Percentiles rank a stretch among this genome's conserved stretches.
Evolutionary conservation across 2,888 invertebrate species (phyloP).

Genomic region (Sphecodes monilicornis): DNA sequence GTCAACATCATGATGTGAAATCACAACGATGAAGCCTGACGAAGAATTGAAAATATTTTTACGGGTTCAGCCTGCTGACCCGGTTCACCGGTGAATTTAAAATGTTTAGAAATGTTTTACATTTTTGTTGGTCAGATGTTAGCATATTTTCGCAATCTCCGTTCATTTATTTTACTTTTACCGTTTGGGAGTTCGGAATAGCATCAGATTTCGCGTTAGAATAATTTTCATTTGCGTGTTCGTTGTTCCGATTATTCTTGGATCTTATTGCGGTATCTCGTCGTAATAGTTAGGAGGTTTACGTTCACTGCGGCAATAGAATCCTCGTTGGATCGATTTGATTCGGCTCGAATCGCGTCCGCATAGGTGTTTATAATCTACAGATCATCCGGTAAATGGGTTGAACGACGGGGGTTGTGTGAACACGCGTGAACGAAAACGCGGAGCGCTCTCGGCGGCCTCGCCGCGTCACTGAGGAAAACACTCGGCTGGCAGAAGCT

Average conservation of each 20-base stretch:
- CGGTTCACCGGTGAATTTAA: not conserved
- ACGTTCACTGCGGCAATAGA: constrained; percentile 1
- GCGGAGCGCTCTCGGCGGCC: not conserved
- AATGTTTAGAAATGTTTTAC: not conserved
- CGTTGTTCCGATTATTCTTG: not conserved
- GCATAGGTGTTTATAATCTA: not conserved
- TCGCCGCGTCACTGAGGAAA: not conserved
- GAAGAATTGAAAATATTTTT: not conserved
- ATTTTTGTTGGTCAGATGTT: no score
- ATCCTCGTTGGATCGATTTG: constrained; percentile 3
- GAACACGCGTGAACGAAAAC: not conserved
- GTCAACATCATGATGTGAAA: not conserved
- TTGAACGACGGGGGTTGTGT: not conserved
- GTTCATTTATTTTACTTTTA: not conserved
- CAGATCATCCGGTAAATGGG: not conserved
- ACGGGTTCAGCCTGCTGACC: not conserved
- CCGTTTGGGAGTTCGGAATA: not conserved
- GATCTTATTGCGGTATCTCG: not conserved
- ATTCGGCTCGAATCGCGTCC: not conserved
- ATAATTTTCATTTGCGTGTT: not conserved
- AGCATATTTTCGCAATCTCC: no score
- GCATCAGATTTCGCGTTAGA: not conserved
- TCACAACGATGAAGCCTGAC: not conserved
- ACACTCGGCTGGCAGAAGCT: not conserved
- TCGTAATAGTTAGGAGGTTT: not conserved